Evolutionary conservation across 2,797 vertebrate species (phyloP).

Genomic region (Glossophaga mutica): DNA sequence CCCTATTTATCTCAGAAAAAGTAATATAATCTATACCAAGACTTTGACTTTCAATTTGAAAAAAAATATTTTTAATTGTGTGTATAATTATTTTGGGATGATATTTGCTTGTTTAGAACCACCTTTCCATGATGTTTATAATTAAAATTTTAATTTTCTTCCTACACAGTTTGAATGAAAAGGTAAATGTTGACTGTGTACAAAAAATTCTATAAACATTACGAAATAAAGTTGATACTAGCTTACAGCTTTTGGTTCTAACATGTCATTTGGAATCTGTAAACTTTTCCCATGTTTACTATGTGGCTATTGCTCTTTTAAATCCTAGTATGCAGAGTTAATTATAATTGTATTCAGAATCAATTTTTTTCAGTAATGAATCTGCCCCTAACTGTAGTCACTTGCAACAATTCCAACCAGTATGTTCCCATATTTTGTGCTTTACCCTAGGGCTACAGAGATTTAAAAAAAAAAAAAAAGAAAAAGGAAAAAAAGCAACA

Average conservation of each 20-base stretch:
- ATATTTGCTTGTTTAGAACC: constrained; percentile 10
- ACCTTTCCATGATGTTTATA: constrained; percentile 14
- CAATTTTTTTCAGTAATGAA: not conserved
- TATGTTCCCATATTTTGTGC: not conserved
- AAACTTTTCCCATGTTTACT: not conserved
- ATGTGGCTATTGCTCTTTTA: not conserved
- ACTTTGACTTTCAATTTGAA: constrained; percentile 9
- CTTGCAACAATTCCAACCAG: not conserved
- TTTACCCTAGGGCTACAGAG: not conserved
- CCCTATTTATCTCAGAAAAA: not conserved
- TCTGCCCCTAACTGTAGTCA: not conserved
- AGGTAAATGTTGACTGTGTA: not conserved
- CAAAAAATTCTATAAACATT: not conserved
- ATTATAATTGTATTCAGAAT: not conserved
- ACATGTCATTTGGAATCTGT: not conserved
- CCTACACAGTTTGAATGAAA: constrained; percentile 39
- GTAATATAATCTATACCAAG: not conserved
- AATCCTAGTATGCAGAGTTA: not conserved
- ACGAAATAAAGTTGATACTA: constrained; percentile 12
- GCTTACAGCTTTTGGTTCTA: not conserved
- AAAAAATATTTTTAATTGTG: not conserved
- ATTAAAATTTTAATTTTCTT: constrained; percentile 48
- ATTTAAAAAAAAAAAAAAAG: not conserved
- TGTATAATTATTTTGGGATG: not conserved
- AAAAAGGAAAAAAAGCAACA: not conserved